A percentile compares a stretch with the other conserved stretches of the same genome.
These are phyloP conservation scores for Leptinotarsa tumamoca DNA, from an alignment of 2,888 invertebrate genomes.

Conservation along the genomic window DNA sequence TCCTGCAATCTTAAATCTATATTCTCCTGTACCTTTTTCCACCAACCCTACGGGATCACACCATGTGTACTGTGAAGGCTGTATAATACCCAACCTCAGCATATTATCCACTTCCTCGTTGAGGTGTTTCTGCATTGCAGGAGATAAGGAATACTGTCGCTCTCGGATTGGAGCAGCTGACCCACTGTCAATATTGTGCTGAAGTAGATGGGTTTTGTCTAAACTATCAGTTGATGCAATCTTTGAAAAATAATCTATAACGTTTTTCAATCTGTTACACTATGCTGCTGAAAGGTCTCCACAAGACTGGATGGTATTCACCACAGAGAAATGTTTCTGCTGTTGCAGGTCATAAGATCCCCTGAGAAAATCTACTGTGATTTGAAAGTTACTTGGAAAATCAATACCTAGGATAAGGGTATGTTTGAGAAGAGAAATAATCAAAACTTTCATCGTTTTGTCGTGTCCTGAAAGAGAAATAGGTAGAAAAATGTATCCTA, in stretches of 20 bases:
- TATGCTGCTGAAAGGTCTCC: no score
- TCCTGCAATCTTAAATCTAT: constrained; percentile 51
- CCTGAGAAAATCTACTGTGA: no score
- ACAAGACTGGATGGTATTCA: no score
- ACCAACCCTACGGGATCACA: constrained; percentile 53
- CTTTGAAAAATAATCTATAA: not conserved
- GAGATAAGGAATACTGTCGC: constrained; percentile 34
- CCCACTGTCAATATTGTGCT: constrained; percentile 30
- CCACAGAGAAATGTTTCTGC: no score
- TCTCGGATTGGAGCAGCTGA: constrained; percentile 21
- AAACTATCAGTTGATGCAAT: not conserved
- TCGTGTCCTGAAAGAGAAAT: no score
- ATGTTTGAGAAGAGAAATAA: no score
- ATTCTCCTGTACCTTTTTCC: constrained; percentile 51
- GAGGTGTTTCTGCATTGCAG: constrained; percentile 33
- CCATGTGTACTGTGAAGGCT: constrained; percentile 47
- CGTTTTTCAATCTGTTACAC: not conserved
- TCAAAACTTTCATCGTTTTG: no score
- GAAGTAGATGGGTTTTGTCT: not conserved
- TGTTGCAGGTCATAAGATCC: no score
- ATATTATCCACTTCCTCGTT: constrained; percentile 36
- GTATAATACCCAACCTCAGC: constrained; percentile 44
- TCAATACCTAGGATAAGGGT: no score
- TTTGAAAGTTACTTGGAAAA: no score
- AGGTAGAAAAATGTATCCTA: not conserved